These are phyloP conservation scores for Ricordea florida DNA, from an alignment of 92 coral and sea anemone genomes.

Conservation along the genomic window DNA sequence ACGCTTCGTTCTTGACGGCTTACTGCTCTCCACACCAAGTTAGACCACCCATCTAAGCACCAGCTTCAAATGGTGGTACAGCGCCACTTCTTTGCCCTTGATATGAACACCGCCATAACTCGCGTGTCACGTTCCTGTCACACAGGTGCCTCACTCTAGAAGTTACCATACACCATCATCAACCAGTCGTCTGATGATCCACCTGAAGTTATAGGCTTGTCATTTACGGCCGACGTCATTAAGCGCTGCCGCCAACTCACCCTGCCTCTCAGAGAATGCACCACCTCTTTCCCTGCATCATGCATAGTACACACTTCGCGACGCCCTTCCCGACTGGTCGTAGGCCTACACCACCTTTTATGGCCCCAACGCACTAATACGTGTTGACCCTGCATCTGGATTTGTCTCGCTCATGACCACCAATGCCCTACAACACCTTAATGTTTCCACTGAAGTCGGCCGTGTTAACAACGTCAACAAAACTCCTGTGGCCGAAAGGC, in stretches of 20 bases:
- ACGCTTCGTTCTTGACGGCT: conserved; percentile 35
- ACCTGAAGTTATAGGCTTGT: conserved; percentile 34
- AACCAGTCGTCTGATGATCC: conserved; percentile 59
- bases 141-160: conserved; percentile 53
- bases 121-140: conserved; percentile 36
- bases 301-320: conserved; percentile 29
- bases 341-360: conserved; percentile 34
- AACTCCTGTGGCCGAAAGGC: too few relatives aligned
- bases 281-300: conserved; percentile 46
- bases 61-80: conserved; percentile 34
- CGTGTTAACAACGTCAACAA: conserved; percentile 46
- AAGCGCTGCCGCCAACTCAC: conserved; percentile 37
- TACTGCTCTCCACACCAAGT: conserved; percentile 46
- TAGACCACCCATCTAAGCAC: conserved; percentile 51
- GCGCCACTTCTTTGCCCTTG: conserved; percentile 58
- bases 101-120: conserved; percentile 56
- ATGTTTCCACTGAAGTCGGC: conserved; percentile 38
- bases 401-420: conserved; percentile 10
- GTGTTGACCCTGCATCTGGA: conserved; percentile 59
- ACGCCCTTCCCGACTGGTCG: conserved; percentile 40
- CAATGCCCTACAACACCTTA: conserved; percentile 29
- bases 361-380: conserved; percentile 42
- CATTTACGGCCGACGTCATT: conserved; percentile 36
- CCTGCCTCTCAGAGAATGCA: conserved; percentile 36
- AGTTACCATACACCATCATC: conserved; percentile 29